phyloP scores from a whole-genome alignment of 1,140 invertebrate species.

The Tachypleus tridentatus region DNA sequence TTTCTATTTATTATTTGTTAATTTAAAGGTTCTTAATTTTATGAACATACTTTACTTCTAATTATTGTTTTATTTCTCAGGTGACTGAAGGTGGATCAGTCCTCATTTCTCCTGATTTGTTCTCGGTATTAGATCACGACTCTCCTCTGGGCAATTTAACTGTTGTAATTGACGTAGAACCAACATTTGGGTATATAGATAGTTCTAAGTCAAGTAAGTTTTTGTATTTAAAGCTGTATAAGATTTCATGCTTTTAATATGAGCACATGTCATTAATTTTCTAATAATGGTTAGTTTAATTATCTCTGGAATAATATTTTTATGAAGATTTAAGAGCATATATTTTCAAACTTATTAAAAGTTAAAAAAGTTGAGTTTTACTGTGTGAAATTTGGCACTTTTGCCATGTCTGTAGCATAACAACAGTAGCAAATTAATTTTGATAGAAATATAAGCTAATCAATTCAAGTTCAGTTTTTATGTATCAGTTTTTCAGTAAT shows the following conservation, averaged over 20 bases:
- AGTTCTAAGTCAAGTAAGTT: slow-evolving; percentile 12
- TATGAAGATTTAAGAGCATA: no score
- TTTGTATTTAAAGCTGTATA: slow-evolving; percentile 1
- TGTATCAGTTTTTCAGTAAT: no score
- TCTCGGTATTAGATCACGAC: slow-evolving; percentile 15
- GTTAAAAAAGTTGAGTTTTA: no score
- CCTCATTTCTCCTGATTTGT: slow-evolving; percentile 8
- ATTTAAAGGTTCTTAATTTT: background rate
- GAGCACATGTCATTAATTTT: background rate
- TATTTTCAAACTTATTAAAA: no score
- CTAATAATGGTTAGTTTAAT: no score
- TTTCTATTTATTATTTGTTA: background rate
- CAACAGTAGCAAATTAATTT: no score
- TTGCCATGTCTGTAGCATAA: no score
- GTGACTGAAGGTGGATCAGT: slow-evolving; percentile 15
- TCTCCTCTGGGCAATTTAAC: slow-evolving; percentile 8
- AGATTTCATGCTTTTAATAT: background rate
- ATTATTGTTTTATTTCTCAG: slow-evolving; percentile 1
- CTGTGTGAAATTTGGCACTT: no score
- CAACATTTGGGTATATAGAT: slow-evolving; percentile 16
- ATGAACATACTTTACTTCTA: background rate
- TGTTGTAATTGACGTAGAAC: slow-evolving; percentile 10
- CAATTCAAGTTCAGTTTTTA: no score
- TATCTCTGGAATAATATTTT: no score
- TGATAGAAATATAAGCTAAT: no score